Percentiles rank a stretch among this genome's conserved stretches.
Evolutionary conservation across 2,797 vertebrate species (phyloP).

Genomic region (Rhynchotus rufescens): DNA sequence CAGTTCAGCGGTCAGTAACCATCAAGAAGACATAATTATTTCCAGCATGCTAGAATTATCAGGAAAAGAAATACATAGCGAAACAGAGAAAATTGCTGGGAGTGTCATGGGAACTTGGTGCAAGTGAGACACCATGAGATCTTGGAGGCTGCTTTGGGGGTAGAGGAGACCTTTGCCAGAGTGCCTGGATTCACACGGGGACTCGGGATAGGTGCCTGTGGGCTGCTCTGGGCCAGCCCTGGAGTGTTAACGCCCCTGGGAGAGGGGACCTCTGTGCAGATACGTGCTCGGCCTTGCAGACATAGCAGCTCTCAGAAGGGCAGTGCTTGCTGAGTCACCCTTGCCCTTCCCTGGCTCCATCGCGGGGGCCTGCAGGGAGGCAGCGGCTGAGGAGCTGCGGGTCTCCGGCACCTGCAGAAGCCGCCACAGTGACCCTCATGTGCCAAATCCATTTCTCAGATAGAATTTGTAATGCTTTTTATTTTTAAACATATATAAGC

Average conservation of each 20-base stretch:
- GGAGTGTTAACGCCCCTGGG: rapidly evolving
- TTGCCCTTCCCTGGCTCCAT: background rate
- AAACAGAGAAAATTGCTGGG: background rate
- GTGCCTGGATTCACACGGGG: background rate
- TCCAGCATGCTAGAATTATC: background rate
- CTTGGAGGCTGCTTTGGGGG: background rate
- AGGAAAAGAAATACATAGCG: background rate
- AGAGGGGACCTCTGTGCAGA: background rate
- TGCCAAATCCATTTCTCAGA: background rate
- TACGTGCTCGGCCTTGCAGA: rapidly evolving
- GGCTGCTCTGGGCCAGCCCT: background rate
- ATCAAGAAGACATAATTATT: background rate
- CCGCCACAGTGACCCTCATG: background rate
- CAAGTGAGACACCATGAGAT: background rate
- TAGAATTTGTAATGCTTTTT: background rate
- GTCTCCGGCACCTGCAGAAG: background rate
- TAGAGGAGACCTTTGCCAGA: background rate
- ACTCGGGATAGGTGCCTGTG: background rate
- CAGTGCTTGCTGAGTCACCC: background rate
- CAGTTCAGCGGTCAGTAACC: slow-evolving; percentile 9
- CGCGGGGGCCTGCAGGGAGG: background rate
- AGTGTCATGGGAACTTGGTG: rapidly evolving
- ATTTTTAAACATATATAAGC: background rate
- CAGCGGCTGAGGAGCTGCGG: background rate
- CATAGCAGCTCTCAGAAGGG: background rate